These are phyloP conservation scores for Xenentodon cancila DNA, from an alignment of 2,797 vertebrate genomes.

Conservation along the genomic window DNA sequence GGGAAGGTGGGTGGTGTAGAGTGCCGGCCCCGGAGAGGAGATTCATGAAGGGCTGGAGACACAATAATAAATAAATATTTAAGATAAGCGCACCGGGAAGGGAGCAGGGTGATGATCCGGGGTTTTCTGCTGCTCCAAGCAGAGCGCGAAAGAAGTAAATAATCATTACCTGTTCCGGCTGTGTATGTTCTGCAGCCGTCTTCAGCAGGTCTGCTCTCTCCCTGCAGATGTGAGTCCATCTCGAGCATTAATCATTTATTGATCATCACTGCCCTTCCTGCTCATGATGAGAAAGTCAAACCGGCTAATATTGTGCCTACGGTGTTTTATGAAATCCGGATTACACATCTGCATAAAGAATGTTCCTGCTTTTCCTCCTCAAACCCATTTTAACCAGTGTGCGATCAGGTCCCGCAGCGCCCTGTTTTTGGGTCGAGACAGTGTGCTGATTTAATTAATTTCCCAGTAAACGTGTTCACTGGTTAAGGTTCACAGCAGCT, in stretches of 20 bases:
- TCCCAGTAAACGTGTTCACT: slow-evolving; percentile 62
- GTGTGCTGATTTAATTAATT: slow-evolving; percentile 61
- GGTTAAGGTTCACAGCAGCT: slow-evolving; percentile 39
- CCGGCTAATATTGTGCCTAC: slow-evolving; percentile 51
- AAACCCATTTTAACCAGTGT: not conserved
- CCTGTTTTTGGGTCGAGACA: slow-evolving; percentile 21
- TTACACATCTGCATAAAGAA: slow-evolving; percentile 42
- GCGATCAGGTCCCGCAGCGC: not conserved
- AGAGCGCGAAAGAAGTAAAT: slow-evolving; percentile 15
- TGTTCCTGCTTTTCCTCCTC: not conserved
- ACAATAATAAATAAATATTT: not conserved
- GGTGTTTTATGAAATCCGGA: slow-evolving; percentile 49
- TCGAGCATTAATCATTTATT: slow-evolving; percentile 71
- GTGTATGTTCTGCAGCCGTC: slow-evolving; percentile 31
- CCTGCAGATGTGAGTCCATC: slow-evolving; percentile 55
- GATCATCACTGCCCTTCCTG: slow-evolving; percentile 69
- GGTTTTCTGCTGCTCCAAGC: slow-evolving; percentile 22
- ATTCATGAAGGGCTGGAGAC: slow-evolving; percentile 34
- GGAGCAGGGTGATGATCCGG: slow-evolving; percentile 35
- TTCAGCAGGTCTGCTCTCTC: slow-evolving; percentile 16
- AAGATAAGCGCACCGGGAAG: slow-evolving; percentile 18
- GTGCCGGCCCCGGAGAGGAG: slow-evolving; percentile 23
- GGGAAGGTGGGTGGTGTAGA: not conserved
- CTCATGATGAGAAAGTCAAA: slow-evolving; percentile 76
- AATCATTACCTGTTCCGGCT: slow-evolving; percentile 41